Evolutionary conservation across 2,113 vertebrate genomes (phyloP), one percentile per base, ranked within the genome.

Genomic region (Nothobranchius furzeri): DNA sequence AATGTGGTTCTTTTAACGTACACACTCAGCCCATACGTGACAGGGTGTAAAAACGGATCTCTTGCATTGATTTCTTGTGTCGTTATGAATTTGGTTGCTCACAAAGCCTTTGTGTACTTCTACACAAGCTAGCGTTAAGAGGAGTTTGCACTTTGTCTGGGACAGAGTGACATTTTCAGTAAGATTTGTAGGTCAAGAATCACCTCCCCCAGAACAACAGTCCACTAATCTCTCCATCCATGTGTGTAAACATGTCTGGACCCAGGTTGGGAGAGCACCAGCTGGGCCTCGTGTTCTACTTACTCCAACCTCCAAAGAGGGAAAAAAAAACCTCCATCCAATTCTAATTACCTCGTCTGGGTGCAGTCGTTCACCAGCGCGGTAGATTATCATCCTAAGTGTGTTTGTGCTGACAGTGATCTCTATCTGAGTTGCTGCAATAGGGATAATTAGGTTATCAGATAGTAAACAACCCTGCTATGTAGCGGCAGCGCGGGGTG

Each of bases 381-480:
- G 64, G 79, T 62, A 77, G 78, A 82, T 84, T 78, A 80, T 79
- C 68, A 65, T 82, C 73, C 43, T 79, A 67, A 84, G 71, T 77
- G 81, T 61, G 68, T 85, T 87, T 84, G 75, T 12, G n/a, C 58
- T 52, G 81, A 79, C 84, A 68, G 70, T 52, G 74, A 84, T 87
- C 77, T 75, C 70, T 65, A 68, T 75, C 79, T 51, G 81, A 79
- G 81, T 70, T 71, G 42, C 77, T 73, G 79, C 75, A 56, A 72
- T 20, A 65, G 78, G 68, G 74, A 72, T 88, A 88, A 90, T 90
- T 85, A 65, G 64, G 81, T 91, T 90, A 89, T 87, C 81, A 83
- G 75, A 81, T 70, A 53, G 70, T 76, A 75, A 80, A 88, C 85
- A 82, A 75, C 65, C 60, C 63, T 61, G 50, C 60, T 10, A 53